A percentile compares a stretch with the other conserved stretches of the same genome.
Conservation (phyloP, 2,113 vertebrate genomes). For the Syrmaticus mikado region DNA sequence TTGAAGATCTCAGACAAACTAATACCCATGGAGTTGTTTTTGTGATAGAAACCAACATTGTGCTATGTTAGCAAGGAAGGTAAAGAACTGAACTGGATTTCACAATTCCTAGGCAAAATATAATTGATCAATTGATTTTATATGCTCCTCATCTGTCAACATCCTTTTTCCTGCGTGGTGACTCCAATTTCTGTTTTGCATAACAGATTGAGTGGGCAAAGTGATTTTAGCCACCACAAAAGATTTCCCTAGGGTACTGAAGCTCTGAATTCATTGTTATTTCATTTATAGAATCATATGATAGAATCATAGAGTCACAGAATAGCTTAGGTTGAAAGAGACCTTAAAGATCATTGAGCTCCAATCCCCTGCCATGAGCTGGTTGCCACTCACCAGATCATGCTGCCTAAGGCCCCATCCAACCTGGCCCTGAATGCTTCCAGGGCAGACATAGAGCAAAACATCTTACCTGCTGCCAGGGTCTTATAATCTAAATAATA, state of each 20-base stretch:
- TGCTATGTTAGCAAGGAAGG: neutral
- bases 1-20: neutral
- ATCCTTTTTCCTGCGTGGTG: neutral
- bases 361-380: no score
- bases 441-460: neutral
- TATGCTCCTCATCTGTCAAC: neutral
- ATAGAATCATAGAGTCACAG: no score
- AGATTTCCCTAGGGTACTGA: neutral
- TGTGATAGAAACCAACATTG: neutral
- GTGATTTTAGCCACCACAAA: neutral
- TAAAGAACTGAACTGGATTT: neutral
- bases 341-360: no score
- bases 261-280: no score
- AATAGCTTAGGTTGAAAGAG: no score
- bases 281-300: no score
- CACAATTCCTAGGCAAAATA: neutral
- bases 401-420: no score
- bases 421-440: no score
- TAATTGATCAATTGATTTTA: neutral
- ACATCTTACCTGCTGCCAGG: neutral
- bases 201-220: neutral
- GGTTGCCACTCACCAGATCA: no score
- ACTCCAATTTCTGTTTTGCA: neutral
- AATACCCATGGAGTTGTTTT: neutral
- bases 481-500: neutral